Evolutionary conservation across 2,113 vertebrate genomes (phyloP).

Genomic region (Eonycteris spelaea): DNA sequence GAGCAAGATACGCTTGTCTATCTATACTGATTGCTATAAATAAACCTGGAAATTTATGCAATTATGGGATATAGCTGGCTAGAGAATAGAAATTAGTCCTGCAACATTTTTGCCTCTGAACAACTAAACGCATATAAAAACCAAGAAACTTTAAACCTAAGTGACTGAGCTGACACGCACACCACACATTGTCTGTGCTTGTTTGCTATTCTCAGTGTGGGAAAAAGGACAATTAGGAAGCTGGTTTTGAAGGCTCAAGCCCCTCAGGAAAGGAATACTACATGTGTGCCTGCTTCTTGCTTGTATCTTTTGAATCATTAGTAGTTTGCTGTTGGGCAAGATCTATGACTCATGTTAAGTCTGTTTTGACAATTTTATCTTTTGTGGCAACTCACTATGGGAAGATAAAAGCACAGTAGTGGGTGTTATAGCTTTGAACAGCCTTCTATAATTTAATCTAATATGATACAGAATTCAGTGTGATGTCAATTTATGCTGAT

Average conservation of each 20-base stretch:
- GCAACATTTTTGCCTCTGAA: background rate
- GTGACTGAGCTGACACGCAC: background rate
- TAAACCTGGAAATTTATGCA: background rate
- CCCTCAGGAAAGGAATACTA: background rate
- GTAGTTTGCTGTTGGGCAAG: constrained; percentile 2
- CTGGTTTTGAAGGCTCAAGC: background rate
- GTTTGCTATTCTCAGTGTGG: background rate
- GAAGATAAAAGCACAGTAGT: background rate
- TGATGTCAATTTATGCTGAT: background rate
- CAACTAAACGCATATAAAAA: background rate
- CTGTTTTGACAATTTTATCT: constrained; percentile 28
- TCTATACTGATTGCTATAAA: background rate
- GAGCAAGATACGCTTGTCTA: background rate
- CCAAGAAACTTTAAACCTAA: background rate
- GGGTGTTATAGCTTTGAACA: background rate
- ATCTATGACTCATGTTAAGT: constrained; percentile 13
- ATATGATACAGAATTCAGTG: background rate
- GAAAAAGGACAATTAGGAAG: background rate
- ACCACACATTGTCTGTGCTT: background rate
- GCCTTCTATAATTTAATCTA: background rate
- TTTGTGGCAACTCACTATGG: background rate
- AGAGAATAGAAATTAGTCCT: background rate
- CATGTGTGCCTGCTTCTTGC: background rate
- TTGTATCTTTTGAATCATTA: constrained; percentile 3
- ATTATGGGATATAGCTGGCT: background rate